phyloP scores from a whole-genome alignment of 2,797 vertebrate species.

The Lerista edwardsae region DNA sequence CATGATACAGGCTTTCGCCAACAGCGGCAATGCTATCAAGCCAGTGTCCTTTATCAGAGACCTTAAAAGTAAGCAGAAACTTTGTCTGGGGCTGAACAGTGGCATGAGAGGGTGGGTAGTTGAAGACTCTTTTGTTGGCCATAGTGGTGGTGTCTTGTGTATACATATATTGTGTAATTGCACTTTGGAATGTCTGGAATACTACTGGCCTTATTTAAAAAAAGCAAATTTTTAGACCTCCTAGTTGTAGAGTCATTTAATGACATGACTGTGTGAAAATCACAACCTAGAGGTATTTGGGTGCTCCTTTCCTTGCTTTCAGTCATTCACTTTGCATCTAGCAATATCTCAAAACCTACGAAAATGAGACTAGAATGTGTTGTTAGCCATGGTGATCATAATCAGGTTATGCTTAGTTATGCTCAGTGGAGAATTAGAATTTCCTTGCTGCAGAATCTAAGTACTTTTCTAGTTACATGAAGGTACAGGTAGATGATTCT shows the following conservation, averaged over 20 bases:
- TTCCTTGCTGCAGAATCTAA: not conserved
- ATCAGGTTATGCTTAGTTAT: not conserved
- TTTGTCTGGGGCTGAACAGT: not conserved
- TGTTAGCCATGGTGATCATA: not conserved
- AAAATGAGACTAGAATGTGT: not conserved
- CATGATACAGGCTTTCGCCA: slow-evolving; percentile 92
- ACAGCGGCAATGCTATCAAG: slow-evolving; percentile 93
- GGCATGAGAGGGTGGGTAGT: not conserved
- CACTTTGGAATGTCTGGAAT: not conserved
- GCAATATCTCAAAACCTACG: not conserved
- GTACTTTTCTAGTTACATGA: too few relatives aligned
- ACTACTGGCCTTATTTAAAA: not conserved
- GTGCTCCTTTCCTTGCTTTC: not conserved
- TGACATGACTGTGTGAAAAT: not conserved
- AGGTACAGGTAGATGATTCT: too few relatives aligned
- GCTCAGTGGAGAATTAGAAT: not conserved
- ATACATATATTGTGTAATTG: not conserved
- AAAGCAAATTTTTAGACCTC: not conserved
- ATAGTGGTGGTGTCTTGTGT: not conserved
- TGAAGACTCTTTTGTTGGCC: not conserved
- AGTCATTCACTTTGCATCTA: not conserved
- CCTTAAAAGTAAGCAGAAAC: slow-evolving; percentile 89
- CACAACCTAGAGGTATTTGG: not conserved
- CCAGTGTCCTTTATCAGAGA: slow-evolving; percentile 94
- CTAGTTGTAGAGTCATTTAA: not conserved